Conservation (phyloP, 2,888 invertebrate species). For the Onchidella celtica region DNA sequence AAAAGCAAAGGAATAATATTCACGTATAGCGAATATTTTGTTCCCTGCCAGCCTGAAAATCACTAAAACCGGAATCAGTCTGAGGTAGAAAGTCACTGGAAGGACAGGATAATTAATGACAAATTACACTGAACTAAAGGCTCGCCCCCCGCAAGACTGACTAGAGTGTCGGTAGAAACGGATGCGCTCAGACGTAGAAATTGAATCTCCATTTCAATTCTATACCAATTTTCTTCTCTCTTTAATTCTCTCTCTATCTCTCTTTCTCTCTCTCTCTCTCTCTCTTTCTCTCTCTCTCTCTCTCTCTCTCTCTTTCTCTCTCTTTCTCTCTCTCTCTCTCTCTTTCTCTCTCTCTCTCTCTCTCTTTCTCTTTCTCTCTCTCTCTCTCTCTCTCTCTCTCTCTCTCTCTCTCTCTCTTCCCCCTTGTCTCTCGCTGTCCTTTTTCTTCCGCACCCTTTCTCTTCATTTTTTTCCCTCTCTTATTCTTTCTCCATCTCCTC, state of each 20-base stretch:
- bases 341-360: not conserved
- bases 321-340: not conserved
- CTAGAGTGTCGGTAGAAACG: no score
- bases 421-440: not conserved
- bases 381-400: not conserved
- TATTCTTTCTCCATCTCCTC: conserved; percentile 8
- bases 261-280: conserved; percentile 12
- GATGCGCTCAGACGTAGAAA: no score
- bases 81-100: no score
- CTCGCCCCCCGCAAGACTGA: no score
- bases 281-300: not conserved
- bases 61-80: no score
- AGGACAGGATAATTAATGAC: no score
- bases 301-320: not conserved
- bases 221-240: no score
- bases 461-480: not conserved
- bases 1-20: no score
- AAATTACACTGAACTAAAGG: no score
- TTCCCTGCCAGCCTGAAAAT: no score
- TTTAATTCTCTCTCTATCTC: conserved; percentile 27
- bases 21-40: no score
- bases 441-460: not conserved
- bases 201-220: no score
- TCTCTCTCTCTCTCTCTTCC: not conserved
- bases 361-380: not conserved